A percentile compares a stretch with the other conserved stretches of the same genome.
phyloP scores from a whole-genome alignment of 2,797 vertebrate genomes.

The Falco peregrinus region DNA sequence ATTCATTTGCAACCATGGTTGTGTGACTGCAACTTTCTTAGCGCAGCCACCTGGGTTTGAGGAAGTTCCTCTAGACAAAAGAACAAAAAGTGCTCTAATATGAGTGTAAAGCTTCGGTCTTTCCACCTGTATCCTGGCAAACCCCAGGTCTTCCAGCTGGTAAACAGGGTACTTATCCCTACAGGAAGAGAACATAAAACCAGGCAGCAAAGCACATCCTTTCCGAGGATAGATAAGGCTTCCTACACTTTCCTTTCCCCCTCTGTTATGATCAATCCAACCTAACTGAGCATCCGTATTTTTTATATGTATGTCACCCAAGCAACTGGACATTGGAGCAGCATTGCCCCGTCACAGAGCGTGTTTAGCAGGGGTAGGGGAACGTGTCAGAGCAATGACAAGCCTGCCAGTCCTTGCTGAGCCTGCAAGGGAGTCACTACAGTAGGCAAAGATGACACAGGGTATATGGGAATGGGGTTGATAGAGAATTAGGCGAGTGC shows the following conservation, averaged over 20 bases:
- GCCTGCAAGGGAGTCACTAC: neutral
- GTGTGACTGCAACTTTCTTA: neutral
- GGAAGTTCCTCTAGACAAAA: neutral
- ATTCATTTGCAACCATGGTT: neutral
- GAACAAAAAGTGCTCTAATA: neutral
- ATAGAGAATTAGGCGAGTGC: accelerated
- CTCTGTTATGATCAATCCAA: neutral
- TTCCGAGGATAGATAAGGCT: neutral
- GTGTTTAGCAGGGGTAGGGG: neutral
- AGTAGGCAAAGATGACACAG: neutral
- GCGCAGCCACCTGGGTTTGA: neutral
- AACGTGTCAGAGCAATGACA: neutral
- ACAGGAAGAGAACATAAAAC: neutral
- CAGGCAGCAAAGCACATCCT: neutral
- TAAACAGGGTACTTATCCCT: accelerated
- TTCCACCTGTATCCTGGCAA: neutral
- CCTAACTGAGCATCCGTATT: neutral
- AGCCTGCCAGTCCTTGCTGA: neutral
- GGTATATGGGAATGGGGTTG: neutral
- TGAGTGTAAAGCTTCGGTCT: neutral
- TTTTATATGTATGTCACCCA: no score
- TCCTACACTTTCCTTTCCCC: neutral
- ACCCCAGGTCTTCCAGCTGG: neutral
- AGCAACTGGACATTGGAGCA: neutral
- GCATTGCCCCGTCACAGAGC: neutral